Evolutionary conservation across 2,888 invertebrate species (phyloP).

Genomic region (Eremobia ochroleuca): DNA sequence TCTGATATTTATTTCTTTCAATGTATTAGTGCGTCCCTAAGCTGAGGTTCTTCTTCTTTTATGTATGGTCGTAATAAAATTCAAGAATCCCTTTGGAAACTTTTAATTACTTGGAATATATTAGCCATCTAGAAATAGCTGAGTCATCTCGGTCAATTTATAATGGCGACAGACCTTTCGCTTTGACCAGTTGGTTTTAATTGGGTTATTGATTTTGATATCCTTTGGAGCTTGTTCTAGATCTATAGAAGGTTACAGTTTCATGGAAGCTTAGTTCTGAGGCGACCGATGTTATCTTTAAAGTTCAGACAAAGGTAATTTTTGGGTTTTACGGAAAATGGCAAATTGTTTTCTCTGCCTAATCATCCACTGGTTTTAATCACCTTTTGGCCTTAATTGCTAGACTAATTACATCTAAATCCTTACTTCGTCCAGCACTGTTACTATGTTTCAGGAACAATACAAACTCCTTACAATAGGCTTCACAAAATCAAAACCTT

Average conservation of each 20-base stretch:
- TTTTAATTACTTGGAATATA: slow-evolving; percentile 64
- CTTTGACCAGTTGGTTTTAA: slow-evolving; percentile 33
- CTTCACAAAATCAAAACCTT: slow-evolving; percentile 38
- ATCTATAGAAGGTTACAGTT: slow-evolving; percentile 3
- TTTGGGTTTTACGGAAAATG: neutral
- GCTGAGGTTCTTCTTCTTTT: slow-evolving; percentile 59
- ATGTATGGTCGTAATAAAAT: slow-evolving; percentile 61
- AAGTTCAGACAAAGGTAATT: slow-evolving; percentile 11
- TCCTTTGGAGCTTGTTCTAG: slow-evolving; percentile 20
- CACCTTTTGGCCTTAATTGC: too few relatives aligned
- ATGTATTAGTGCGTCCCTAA: slow-evolving; percentile 66
- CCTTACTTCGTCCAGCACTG: neutral
- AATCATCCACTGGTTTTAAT: too few relatives aligned
- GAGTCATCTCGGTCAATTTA: slow-evolving; percentile 1
- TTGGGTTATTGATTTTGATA: slow-evolving; percentile 48
- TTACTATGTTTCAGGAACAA: slow-evolving; percentile 25
- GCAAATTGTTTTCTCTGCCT: neutral
- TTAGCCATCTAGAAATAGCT: slow-evolving; percentile 27
- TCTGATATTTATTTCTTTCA: slow-evolving; percentile 70
- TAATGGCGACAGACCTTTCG: slow-evolving; percentile 8
- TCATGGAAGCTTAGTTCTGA: neutral
- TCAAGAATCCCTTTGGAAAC: slow-evolving; percentile 44
- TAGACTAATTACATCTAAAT: neutral
- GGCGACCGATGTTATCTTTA: slow-evolving; percentile 4
- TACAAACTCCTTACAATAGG: slow-evolving; percentile 29